Evolutionary conservation across 2,888 invertebrate genomes (phyloP).

Genomic region (Sarcophaga variegata): DNA sequence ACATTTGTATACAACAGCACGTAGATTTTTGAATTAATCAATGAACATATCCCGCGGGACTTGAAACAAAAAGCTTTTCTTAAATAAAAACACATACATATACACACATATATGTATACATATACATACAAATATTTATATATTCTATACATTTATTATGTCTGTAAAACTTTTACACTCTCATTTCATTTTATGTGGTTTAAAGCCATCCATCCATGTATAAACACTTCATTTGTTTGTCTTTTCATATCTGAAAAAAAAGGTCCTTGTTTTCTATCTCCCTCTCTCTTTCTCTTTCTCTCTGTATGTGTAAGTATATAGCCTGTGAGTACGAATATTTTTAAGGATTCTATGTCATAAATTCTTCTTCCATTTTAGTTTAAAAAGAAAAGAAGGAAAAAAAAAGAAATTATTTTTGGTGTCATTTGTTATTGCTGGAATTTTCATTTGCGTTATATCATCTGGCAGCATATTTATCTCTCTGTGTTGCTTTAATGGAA

Average conservation of each 20-base stretch:
- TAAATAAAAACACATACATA: constrained; percentile 65
- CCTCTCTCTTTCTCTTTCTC: too few relatives aligned
- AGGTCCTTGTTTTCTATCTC: too few relatives aligned
- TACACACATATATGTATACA: constrained; percentile 4
- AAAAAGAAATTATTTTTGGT: constrained; percentile 19
- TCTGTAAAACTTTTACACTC: not conserved
- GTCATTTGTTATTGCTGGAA: constrained; percentile 52
- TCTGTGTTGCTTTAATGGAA: not conserved
- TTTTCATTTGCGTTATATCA: constrained; percentile 48
- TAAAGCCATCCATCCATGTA: constrained; percentile 8
- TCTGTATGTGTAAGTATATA: not conserved
- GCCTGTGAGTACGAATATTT: not conserved
- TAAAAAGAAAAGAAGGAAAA: not conserved
- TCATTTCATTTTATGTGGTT: not conserved
- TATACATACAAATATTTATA: not conserved
- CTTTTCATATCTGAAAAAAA: too few relatives aligned
- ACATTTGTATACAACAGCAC: constrained; percentile 37
- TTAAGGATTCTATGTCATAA: constrained; percentile 25
- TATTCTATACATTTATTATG: not conserved
- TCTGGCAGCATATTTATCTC: constrained; percentile 23
- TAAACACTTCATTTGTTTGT: not conserved
- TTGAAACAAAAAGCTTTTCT: constrained; percentile 62
- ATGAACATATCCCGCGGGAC: constrained; percentile 75
- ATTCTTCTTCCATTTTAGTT: constrained; percentile 29
- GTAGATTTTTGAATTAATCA: constrained; percentile 74